Conservation (phyloP, 30 jellyfish, hydroid and myxozoan genomes). For the Rhopilema esculentum region DNA sequence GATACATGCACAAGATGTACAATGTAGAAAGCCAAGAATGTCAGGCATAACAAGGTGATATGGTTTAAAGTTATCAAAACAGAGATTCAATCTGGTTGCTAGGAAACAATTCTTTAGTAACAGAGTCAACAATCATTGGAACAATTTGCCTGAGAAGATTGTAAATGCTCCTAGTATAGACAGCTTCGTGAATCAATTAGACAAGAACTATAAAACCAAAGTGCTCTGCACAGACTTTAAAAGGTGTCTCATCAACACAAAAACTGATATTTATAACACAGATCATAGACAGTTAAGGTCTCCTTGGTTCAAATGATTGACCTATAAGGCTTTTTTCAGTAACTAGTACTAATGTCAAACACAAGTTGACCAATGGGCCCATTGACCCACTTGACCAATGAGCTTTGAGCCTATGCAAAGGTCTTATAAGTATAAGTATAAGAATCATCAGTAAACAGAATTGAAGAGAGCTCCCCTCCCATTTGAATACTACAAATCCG, state of each 20-base stretch:
- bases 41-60: not conserved
- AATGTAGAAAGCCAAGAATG: not conserved
- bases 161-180: not conserved
- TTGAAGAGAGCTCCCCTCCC: no score
- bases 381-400: no score
- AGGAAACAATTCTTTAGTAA: not conserved
- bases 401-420: no score
- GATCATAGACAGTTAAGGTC: no score
- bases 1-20: not conserved
- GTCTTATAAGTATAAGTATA: no score
- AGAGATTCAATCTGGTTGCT: not conserved
- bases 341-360: no score
- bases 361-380: no score
- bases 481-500: no score
- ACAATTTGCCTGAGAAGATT: conserved; percentile 1
- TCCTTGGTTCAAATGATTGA: no score
- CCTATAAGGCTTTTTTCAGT: no score
- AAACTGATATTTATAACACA: no score
- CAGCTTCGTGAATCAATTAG: not conserved
- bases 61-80: not conserved
- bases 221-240: not conserved
- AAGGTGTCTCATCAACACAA: not conserved
- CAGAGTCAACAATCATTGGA: conserved; percentile 4
- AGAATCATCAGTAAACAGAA: no score
- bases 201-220: not conserved